phyloP scores from a whole-genome alignment of 2,113 vertebrate species.

The Actenoides lindsayi region DNA sequence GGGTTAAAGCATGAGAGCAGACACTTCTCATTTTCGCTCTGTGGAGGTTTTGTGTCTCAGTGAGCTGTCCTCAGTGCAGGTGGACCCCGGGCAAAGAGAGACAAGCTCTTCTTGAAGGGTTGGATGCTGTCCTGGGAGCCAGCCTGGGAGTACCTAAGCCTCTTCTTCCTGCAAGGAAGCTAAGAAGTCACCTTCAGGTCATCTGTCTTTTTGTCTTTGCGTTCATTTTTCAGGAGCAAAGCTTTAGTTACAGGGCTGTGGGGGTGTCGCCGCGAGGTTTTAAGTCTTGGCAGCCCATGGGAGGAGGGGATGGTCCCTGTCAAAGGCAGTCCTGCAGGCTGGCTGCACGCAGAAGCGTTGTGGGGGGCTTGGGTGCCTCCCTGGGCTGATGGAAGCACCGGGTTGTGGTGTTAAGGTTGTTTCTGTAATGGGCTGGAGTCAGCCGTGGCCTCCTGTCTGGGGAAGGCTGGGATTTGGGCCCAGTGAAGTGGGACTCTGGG shows the following conservation, averaged over 20 bases:
- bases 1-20: not conserved
- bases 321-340: not conserved
- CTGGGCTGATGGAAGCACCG: not conserved
- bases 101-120: not conserved
- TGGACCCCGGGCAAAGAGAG: accelerated
- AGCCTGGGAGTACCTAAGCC: not conserved
- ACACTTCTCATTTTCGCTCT: not conserved
- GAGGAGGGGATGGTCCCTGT: not conserved
- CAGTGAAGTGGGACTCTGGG: not conserved
- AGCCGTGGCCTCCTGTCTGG: not conserved
- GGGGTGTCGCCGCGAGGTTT: not conserved
- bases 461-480: not conserved
- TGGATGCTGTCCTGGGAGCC: not conserved
- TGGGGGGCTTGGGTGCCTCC: not conserved
- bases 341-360: not conserved
- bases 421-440: not conserved
- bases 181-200: not conserved
- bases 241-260: not conserved
- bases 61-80: not conserved
- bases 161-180: not conserved
- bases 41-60: not conserved
- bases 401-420: not conserved
- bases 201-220: not conserved
- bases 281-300: not conserved
- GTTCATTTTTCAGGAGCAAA: not conserved